Evolutionary conservation across 2,888 invertebrate genomes (phyloP), one percentile per base, ranked within the genome.

Genomic region (Lasius fuliginosus): DNA sequence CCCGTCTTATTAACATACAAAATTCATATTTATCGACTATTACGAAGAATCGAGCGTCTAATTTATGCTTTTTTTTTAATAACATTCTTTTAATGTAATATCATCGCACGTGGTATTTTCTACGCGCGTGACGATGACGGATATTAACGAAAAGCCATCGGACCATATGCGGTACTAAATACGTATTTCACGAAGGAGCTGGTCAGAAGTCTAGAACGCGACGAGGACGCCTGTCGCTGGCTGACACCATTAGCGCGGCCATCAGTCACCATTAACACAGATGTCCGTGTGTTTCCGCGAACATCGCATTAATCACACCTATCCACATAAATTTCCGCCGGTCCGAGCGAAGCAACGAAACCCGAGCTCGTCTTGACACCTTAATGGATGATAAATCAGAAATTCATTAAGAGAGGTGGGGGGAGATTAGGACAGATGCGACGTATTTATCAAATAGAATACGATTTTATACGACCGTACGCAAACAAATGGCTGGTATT

Each of bases 231-330:
- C 91, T 88, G 90, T 90, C 91, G 90, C 84, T 87, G 89, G 89
- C 90, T 91, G 93, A 94, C 92, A 91, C 92, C 92, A 93, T 94
- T 93, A 93, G 91, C 91, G 88, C 88, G 85, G 86, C 91, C 91
- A 94, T 94, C 92, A 93, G 92, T 94, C 94, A 93, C 92, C 93
- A 93, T 94, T 94, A 94, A 93, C 94, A 93, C 93, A 94, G 92
- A 94, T 94, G 93, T 94, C 92, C 89, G 90, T 92, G 91, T 90
- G 90, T 90, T 91, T 90, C 92, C 92, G 92, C 90, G 92, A 92
- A 92, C 91, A 91, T 88, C 91, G 90, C 93, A 93, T 94, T 93
- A 93, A 94, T 94, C 94, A 93, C 93, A 88, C 90, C 90, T 88
- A 87, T 88, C 90, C 91, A 92, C 92, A 90, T 92, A 91, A 92